These are phyloP conservation scores for Scaptomyza hsui DNA, from an alignment of 1,140 invertebrate species.

Conservation along the genomic window DNA sequence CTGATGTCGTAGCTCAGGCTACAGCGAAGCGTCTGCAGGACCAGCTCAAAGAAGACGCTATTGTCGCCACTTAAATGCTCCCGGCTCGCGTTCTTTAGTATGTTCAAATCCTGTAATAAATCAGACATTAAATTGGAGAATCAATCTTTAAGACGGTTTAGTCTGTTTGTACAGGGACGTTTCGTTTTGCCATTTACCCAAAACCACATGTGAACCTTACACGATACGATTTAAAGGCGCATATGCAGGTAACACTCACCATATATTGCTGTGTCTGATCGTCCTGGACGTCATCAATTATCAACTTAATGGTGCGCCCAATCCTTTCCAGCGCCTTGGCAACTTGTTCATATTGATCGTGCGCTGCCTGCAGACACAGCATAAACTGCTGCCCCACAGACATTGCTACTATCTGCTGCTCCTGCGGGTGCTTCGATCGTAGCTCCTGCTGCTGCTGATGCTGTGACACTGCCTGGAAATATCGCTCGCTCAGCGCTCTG, in stretches of 20 bases:
- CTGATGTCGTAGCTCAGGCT: constrained; percentile 51
- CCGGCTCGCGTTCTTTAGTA: constrained; percentile 34
- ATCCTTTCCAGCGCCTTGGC: constrained; percentile 16
- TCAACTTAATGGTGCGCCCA: constrained; percentile 34
- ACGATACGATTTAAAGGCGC: too few relatives aligned
- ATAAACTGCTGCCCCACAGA: constrained; percentile 43
- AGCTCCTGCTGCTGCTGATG: constrained; percentile 8
- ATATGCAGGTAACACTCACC: constrained; percentile 50
- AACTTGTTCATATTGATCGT: constrained; percentile 46
- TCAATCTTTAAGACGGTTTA: too few relatives aligned
- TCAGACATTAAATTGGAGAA: neutral
- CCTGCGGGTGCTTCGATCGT: neutral
- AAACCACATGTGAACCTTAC: too few relatives aligned
- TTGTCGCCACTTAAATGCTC: constrained; percentile 22
- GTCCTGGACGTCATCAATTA: constrained; percentile 49
- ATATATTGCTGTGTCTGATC: constrained; percentile 42
- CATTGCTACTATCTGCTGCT: neutral
- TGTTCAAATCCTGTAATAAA: constrained; percentile 30
- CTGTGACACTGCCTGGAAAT: neutral
- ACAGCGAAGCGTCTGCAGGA: constrained; percentile 42
- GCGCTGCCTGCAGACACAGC: constrained; percentile 32
- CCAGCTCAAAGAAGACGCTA: constrained; percentile 49
- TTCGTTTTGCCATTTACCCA: too few relatives aligned
- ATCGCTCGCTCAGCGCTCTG: constrained; percentile 18
- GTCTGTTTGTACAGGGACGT: neutral